Evolutionary conservation across 2,797 vertebrate genomes (phyloP), one percentile per base, ranked within the genome.

Genomic region (Tragelaphus oryx): DNA sequence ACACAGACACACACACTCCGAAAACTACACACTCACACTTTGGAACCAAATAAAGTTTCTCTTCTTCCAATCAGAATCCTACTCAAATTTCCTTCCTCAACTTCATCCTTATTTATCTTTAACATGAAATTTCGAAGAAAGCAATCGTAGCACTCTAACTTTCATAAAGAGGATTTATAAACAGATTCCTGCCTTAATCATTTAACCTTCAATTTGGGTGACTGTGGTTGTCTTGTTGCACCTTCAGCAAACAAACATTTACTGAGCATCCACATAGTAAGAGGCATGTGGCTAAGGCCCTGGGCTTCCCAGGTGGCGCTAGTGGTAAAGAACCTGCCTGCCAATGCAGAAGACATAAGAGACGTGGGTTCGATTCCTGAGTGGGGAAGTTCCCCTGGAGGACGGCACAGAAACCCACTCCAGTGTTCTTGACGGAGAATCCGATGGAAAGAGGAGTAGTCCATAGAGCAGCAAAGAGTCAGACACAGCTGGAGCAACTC

Each of bases 21-120:
- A 79, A 80, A 33, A 24, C 52, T 54, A 80, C 30, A 84, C 30
- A 89, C 52, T 37, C 44, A 96, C 14, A 46, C n/a, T 89, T 50
- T 68, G 52, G 55, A 96, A 94, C 50, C 83, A 95, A 90, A 71
- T 37, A 16, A 89, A 59, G 33, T 68, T 79, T 84, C 50, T 96
- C 74, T 54, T 87, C 30, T 85, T 94, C 48, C 52, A 57, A 68
- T 86, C 79, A 86, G 65, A 95, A 76, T 80, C 6, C 54, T 20
- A 89, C 13, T 74, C 52, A 86, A 55, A 86, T 37, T 13, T 59
- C 62, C 8, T 41, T 75, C 78, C 52, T 75, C 81, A 8, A 54
- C 4, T 60, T 50, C 30, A 4, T 26, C 8, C 24, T 20, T 75
- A 81, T 79, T 82, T 92, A 48, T 82, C 81, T 75, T 82, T 62